Evolutionary conservation across 2,113 vertebrate species (phyloP).

Genomic region (Lichenostomus cassidix): DNA sequence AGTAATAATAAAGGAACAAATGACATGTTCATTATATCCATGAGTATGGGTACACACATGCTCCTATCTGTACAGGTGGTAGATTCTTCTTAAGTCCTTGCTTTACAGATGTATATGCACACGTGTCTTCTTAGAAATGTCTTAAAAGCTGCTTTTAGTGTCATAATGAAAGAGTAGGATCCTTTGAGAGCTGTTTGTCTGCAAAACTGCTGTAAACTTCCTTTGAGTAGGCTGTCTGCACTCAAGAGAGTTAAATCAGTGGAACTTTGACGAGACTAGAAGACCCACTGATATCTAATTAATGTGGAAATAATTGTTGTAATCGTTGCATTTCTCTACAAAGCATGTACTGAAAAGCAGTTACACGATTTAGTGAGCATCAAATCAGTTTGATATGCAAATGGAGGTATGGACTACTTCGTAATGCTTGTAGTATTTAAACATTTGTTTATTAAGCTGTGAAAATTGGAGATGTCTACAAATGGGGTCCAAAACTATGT

Average conservation of each 20-base stretch:
- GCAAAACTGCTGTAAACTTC: slow-evolving; percentile 30
- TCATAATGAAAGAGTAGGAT: neutral
- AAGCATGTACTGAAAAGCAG: neutral
- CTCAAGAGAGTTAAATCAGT: slow-evolving; percentile 34
- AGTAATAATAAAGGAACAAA: neutral
- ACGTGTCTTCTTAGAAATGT: neutral
- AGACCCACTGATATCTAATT: slow-evolving; percentile 38
- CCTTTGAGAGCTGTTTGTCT: slow-evolving; percentile 35
- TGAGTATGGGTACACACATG: rapidly evolving
- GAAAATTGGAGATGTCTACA: neutral
- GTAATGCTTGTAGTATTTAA: neutral
- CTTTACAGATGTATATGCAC: neutral
- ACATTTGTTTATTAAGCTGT: neutral
- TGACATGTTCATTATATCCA: neutral
- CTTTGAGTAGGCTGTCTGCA: slow-evolving; percentile 19
- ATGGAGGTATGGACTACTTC: neutral
- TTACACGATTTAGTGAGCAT: neutral
- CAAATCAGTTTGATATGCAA: slow-evolving; percentile 36
- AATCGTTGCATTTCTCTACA: slow-evolving; percentile 5
- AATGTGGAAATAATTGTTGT: slow-evolving; percentile 24
- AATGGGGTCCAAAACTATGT: neutral
- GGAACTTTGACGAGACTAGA: neutral
- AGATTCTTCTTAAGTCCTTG: neutral
- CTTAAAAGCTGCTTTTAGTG: slow-evolving; percentile 21
- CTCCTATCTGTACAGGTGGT: neutral